Percentiles rank a stretch among this genome's conserved stretches.
Conservation (phyloP, 2,797 vertebrate genomes). For the Sciaenops ocellatus region DNA sequence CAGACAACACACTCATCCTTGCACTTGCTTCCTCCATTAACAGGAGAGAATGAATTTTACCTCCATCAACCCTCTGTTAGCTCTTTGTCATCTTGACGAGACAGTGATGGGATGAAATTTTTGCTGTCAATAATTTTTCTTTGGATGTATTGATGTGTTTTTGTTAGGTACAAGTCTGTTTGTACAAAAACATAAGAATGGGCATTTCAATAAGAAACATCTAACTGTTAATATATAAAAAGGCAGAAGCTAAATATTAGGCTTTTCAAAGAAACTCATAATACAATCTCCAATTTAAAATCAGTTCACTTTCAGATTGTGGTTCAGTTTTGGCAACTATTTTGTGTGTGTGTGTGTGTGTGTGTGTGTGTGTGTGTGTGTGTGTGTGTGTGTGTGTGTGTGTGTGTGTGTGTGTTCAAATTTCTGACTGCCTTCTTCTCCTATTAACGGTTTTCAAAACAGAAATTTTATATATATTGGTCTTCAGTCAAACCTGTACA, state of each 20-base stretch:
- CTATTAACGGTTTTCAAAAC: too few species aligned
- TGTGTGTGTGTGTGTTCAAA: too few species aligned
- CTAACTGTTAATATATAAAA: neutral
- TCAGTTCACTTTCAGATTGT: neutral
- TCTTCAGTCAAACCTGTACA: neutral
- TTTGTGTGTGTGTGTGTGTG: too few species aligned
- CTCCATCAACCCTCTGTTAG: neutral
- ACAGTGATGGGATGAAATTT: neutral
- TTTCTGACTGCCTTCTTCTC: too few species aligned
- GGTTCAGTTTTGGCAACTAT: neutral
- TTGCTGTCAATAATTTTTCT: neutral
- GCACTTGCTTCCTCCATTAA: constrained; percentile 21
- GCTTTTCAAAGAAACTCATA: neutral
- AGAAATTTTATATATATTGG: too few species aligned
- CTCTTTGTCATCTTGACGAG: constrained; percentile 3
- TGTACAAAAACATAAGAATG: neutral
- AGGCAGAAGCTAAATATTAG: neutral
- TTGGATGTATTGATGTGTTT: neutral
- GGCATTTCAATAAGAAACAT: neutral
- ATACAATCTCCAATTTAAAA: neutral
- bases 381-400: too few species aligned
- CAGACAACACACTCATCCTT: neutral
- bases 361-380: too few species aligned
- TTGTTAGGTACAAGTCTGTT: neutral
- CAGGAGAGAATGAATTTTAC: neutral